Evolutionary conservation across 64 coral and sea anemone genomes (phyloP).

Genomic region (Astreopora myriophthalma): DNA sequence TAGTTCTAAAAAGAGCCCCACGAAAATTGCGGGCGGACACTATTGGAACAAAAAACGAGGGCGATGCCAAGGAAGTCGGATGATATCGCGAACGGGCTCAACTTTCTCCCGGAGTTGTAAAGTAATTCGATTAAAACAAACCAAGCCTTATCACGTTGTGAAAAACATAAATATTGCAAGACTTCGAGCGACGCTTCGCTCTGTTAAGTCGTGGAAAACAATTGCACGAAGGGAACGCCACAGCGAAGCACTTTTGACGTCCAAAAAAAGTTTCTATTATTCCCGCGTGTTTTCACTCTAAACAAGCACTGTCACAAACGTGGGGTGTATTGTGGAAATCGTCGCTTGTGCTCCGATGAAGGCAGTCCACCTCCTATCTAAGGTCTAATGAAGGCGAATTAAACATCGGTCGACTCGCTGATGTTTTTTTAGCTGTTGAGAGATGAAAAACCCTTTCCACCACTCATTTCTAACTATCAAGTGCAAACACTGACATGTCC

Average conservation of each 20-base stretch:
- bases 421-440: background rate
- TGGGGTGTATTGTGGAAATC: background rate
- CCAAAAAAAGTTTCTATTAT: background rate
- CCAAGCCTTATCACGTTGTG: slow-evolving; percentile 43
- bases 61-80: background rate
- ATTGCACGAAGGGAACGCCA: background rate
- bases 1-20: background rate
- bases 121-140: slow-evolving; percentile 42
- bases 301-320: background rate
- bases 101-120: background rate
- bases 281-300: background rate
- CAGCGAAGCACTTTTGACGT: background rate
- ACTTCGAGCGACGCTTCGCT: slow-evolving; percentile 50
- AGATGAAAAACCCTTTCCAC: background rate
- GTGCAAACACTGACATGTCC: background rate
- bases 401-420: slow-evolving; percentile 21
- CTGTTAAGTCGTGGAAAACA: slow-evolving; percentile 5
- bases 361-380: background rate
- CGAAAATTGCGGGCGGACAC: background rate
- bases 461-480: background rate
- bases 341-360: background rate
- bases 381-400: slow-evolving; percentile 30
- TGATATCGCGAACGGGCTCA: background rate
- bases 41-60: background rate
- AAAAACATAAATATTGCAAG: slow-evolving; percentile 49